Percentiles rank a stretch among this genome's conserved stretches.
phyloP scores from a whole-genome alignment of 2,113 vertebrate genomes.

The Erinaceus europaeus region DNA sequence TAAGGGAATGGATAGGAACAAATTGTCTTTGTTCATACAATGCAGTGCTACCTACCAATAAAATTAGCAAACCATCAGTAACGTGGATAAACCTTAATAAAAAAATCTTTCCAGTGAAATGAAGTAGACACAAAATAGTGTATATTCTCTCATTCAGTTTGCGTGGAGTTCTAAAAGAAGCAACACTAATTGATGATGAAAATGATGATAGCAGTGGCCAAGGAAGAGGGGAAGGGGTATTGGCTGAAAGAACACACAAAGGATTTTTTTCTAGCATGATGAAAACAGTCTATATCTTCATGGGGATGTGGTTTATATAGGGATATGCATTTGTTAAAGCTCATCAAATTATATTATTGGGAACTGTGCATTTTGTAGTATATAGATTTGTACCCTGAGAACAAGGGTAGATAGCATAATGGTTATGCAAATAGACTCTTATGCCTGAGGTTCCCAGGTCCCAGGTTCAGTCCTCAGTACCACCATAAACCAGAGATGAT shows the following conservation, averaged over 20 bases:
- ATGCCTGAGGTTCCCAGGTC: no score
- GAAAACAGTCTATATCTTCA: not conserved
- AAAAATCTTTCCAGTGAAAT: not conserved
- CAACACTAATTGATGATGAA: not conserved
- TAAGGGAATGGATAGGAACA: not conserved
- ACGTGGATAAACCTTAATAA: not conserved
- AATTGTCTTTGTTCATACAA: not conserved
- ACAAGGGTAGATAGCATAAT: no score
- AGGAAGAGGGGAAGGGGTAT: not conserved
- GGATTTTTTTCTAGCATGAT: not conserved
- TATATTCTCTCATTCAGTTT: not conserved
- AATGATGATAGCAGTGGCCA: not conserved
- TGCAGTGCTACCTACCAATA: not conserved
- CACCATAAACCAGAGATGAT: no score
- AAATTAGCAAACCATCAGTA: not conserved
- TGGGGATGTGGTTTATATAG: not conserved
- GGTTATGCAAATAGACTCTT: no score
- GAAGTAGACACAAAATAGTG: not conserved
- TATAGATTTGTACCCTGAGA: no score
- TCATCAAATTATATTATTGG: not conserved
- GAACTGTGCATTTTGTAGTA: not conserved
- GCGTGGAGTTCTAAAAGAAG: not conserved
- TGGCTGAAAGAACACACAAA: not conserved
- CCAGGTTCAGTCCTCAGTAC: no score
- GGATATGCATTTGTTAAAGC: not conserved